A percentile compares a stretch with the other conserved stretches of the same genome.
Evolutionary conservation across 2,113 vertebrate species (phyloP).

Genomic region (Oplegnathus fasciatus): DNA sequence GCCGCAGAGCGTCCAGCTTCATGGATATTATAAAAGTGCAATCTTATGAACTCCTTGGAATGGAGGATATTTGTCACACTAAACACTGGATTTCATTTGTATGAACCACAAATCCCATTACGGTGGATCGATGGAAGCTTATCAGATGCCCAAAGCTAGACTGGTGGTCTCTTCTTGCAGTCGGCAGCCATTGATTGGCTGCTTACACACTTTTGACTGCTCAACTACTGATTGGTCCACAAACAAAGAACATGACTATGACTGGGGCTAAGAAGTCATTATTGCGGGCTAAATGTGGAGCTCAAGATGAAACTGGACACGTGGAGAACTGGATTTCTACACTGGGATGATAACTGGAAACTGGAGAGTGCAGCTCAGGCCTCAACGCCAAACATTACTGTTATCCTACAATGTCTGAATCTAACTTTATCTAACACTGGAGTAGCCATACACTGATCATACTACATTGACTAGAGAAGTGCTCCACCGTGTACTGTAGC

Average conservation of each 20-base stretch:
- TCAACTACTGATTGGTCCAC: constrained; percentile 34
- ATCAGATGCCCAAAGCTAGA: constrained; percentile 22
- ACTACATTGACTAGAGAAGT: constrained; percentile 64
- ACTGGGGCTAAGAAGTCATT: constrained; percentile 26
- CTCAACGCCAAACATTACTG: constrained; percentile 67
- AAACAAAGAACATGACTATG: background rate
- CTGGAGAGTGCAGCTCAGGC: constrained; percentile 53
- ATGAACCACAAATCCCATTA: constrained; percentile 57
- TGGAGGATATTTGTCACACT: constrained; percentile 61
- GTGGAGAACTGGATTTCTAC: constrained; percentile 62
- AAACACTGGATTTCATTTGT: constrained; percentile 69
- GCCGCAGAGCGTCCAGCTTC: constrained; percentile 17
- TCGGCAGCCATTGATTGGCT: constrained; percentile 67
- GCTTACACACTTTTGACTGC: constrained; percentile 4
- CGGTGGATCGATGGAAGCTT: constrained; percentile 32
- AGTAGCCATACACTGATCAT: constrained; percentile 76
- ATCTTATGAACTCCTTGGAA: constrained; percentile 58
- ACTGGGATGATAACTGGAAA: constrained; percentile 66
- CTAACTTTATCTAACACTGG: constrained; percentile 74
- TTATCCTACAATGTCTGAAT: constrained; percentile 59
- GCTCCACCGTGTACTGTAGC: constrained; percentile 68
- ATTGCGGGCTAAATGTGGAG: constrained; percentile 24
- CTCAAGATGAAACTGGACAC: constrained; percentile 15
- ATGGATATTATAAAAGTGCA: constrained; percentile 62
- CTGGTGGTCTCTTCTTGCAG: constrained; percentile 27